A percentile compares a stretch with the other conserved stretches of the same genome.
Evolutionary conservation across 2,888 invertebrate species (phyloP).

Genomic region (Zaprionus lineosus): DNA sequence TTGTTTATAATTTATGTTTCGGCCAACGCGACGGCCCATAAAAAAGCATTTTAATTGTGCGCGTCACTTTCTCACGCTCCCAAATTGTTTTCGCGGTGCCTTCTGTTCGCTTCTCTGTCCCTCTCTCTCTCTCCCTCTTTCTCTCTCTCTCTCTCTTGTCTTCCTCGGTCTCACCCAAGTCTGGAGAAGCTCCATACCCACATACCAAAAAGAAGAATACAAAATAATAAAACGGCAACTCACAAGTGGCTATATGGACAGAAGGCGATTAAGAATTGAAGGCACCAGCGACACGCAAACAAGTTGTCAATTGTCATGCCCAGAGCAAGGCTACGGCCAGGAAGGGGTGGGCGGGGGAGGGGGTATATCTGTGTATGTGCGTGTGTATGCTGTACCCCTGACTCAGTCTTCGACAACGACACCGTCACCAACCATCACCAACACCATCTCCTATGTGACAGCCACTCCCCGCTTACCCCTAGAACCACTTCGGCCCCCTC

Average conservation of each 20-base stretch:
- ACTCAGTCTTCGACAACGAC: too few relatives aligned
- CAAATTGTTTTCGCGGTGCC: constrained; percentile 52
- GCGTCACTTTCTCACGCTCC: constrained; percentile 75
- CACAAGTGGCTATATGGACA: constrained; percentile 65
- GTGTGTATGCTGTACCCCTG: too few relatives aligned
- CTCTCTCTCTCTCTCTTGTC: background rate
- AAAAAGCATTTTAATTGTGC: constrained; percentile 67
- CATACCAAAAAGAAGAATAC: constrained; percentile 6
- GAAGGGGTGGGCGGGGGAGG: too few relatives aligned
- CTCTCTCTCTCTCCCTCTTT: constrained; percentile 4
- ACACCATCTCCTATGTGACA: too few relatives aligned
- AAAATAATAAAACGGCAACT: constrained; percentile 60
- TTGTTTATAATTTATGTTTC: constrained; percentile 71
- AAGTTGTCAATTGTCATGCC: constrained; percentile 68
- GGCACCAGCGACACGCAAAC: constrained; percentile 73
- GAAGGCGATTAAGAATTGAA: constrained; percentile 74
- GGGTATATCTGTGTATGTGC: too few relatives aligned
- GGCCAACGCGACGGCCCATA: constrained; percentile 61
- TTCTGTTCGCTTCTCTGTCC: constrained; percentile 18
- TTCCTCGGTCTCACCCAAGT: background rate
- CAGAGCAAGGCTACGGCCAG: constrained; percentile 19
- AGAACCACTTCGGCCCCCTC: too few relatives aligned
- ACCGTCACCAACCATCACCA: too few relatives aligned
- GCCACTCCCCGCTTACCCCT: too few relatives aligned
- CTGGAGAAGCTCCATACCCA: background rate